Conservation (phyloP, 2,113 vertebrate species). For the Microcebus lehilahytsara region DNA sequence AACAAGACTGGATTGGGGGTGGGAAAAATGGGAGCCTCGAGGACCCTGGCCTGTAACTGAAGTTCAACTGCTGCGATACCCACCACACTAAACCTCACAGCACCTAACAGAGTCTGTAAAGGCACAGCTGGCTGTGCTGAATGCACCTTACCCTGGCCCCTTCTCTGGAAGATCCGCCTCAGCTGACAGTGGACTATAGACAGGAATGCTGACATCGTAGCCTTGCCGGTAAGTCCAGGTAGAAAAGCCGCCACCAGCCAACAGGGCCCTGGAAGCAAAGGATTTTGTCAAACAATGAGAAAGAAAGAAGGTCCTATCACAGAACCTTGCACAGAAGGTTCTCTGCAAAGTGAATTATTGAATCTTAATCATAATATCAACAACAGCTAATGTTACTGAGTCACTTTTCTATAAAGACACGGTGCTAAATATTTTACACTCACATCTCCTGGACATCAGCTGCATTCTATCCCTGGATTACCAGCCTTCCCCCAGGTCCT, state of each 20-base stretch:
- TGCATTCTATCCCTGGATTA: not conserved
- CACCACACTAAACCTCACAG: accelerated
- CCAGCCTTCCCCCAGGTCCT: not conserved
- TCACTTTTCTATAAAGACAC: not conserved
- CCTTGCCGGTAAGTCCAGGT: constrained; percentile 99
- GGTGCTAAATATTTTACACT: not conserved
- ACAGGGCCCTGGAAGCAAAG: constrained; percentile 88
- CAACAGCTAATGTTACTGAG: not conserved
- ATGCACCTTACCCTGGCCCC: constrained; percentile 90
- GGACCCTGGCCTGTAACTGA: accelerated
- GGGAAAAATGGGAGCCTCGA: not conserved
- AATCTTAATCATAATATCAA: not conserved
- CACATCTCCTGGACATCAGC: not conserved
- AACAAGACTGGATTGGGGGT: accelerated
- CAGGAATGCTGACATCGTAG: constrained; percentile 98
- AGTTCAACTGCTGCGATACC: not conserved
- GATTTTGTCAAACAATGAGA: not conserved
- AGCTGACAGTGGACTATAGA: constrained; percentile 93
- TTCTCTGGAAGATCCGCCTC: constrained; percentile 93
- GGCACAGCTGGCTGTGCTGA: no score
- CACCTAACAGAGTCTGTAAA: not conserved
- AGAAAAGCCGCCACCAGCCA: constrained; percentile 97
- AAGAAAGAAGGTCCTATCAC: not conserved
- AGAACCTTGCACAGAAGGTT: no score
- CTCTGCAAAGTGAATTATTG: not conserved